These are phyloP conservation scores for Meghimatium bilineatum DNA, from an alignment of 2,888 invertebrate genomes.

Conservation along the genomic window DNA sequence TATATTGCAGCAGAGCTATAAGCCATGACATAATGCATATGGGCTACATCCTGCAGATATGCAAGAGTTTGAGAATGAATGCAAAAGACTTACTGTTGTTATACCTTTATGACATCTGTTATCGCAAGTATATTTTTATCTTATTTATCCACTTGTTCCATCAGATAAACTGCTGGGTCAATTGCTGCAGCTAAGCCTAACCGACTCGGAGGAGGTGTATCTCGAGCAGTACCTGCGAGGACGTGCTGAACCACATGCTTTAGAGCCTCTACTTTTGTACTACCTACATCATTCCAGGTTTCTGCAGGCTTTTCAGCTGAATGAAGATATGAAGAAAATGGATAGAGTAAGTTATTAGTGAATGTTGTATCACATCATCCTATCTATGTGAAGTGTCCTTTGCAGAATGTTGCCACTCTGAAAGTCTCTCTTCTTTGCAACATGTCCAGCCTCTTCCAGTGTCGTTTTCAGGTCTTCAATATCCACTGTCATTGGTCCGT, in stretches of 20 bases:
- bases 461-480: too few species aligned
- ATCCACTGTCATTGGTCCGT: too few species aligned
- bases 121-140: not conserved
- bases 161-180: slow-evolving; percentile 78
- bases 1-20: too few species aligned
- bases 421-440: too few species aligned
- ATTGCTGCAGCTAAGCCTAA: slow-evolving; percentile 82
- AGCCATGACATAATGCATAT: too few species aligned
- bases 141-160: not conserved
- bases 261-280: slow-evolving; percentile 84
- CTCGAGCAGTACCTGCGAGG: slow-evolving; percentile 83
- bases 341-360: slow-evolving; percentile 61
- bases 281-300: slow-evolving; percentile 81
- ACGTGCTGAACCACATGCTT: slow-evolving; percentile 79
- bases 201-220: slow-evolving; percentile 83
- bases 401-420: too few species aligned
- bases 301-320: slow-evolving; percentile 77
- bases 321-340: slow-evolving; percentile 73
- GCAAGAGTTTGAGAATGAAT: too few species aligned
- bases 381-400: too few species aligned
- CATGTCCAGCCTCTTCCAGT: too few species aligned
- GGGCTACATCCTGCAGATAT: too few species aligned
- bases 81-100: too few species aligned
- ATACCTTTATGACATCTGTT: too few species aligned
- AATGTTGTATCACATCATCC: not conserved